phyloP scores from a whole-genome alignment of 1,140 invertebrate species.

The Apis dorsata region DNA sequence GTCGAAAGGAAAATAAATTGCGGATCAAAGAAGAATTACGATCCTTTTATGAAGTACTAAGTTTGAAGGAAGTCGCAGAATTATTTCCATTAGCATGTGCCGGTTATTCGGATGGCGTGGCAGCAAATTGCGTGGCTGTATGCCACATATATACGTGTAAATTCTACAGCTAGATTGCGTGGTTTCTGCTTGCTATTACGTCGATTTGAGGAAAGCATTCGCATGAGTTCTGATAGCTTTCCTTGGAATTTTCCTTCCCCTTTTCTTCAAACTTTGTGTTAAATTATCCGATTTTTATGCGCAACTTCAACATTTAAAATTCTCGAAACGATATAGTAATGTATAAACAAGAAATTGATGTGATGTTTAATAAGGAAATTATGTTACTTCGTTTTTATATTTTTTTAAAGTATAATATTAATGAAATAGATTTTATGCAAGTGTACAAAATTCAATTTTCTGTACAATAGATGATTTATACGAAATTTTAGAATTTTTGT shows the following conservation, averaged over 20 bases:
- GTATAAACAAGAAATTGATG: no score
- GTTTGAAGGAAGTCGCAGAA: not conserved
- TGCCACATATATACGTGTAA: not conserved
- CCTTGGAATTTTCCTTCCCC: not conserved
- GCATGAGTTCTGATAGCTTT: not conserved
- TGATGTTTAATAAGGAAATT: no score
- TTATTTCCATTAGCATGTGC: constrained; percentile 17
- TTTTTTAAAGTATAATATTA: no score
- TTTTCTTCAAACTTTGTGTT: not conserved
- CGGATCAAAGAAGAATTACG: not conserved
- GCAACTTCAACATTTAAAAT: not conserved
- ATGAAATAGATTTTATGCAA: no score
- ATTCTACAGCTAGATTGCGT: constrained; percentile 7
- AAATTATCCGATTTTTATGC: not conserved
- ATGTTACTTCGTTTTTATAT: no score
- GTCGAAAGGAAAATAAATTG: not conserved
- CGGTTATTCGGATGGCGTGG: not conserved
- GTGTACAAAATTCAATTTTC: no score
- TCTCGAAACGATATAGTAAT: not conserved
- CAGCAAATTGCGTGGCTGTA: constrained; percentile 1
- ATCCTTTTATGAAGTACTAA: not conserved
- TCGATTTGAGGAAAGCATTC: constrained; percentile 3
- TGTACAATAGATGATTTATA: no score
- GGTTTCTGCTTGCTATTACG: not conserved
- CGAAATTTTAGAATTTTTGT: no score